Percentiles rank a stretch among this genome's conserved stretches.
Conservation (phyloP, 2,113 vertebrate genomes). For the Picathartes gymnocephalus region DNA sequence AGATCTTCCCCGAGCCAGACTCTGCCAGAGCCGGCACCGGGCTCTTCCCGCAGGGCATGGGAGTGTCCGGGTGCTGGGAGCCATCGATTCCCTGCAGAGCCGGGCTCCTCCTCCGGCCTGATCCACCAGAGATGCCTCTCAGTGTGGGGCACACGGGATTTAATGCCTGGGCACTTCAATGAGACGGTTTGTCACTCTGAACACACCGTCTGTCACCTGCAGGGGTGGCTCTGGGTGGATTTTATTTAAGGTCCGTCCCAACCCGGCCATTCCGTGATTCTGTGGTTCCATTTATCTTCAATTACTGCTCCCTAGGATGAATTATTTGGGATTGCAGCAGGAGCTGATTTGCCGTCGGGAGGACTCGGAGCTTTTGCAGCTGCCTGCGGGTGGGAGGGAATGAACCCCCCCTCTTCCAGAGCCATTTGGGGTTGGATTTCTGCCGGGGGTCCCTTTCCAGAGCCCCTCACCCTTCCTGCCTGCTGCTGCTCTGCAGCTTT, state of each 20-base stretch:
- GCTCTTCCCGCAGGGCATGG: background rate
- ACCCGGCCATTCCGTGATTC: rapidly evolving
- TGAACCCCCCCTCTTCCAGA: background rate
- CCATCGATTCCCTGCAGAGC: slow-evolving; percentile 10
- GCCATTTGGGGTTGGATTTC: background rate
- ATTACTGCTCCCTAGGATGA: rapidly evolving
- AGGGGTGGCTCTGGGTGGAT: rapidly evolving
- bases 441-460: background rate
- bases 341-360: rapidly evolving
- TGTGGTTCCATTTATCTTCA: rapidly evolving
- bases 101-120: slow-evolving; percentile 37
- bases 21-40: background rate
- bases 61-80: background rate
- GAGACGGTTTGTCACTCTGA: slow-evolving; percentile 75
- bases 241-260: background rate
- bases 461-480: background rate
- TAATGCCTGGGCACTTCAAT: slow-evolving; percentile 70
- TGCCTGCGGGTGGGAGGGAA: background rate
- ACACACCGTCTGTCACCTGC: slow-evolving; percentile 61
- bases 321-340: background rate
- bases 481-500: background rate
- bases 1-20: slow-evolving; percentile 9
- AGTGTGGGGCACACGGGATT: slow-evolving; percentile 64
- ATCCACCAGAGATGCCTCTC: slow-evolving; percentile 62
- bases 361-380: background rate